A percentile compares a stretch with the other conserved stretches of the same genome.
phyloP scores from a whole-genome alignment of 2,888 invertebrate genomes.

The Zhengitettix transpicula region DNA sequence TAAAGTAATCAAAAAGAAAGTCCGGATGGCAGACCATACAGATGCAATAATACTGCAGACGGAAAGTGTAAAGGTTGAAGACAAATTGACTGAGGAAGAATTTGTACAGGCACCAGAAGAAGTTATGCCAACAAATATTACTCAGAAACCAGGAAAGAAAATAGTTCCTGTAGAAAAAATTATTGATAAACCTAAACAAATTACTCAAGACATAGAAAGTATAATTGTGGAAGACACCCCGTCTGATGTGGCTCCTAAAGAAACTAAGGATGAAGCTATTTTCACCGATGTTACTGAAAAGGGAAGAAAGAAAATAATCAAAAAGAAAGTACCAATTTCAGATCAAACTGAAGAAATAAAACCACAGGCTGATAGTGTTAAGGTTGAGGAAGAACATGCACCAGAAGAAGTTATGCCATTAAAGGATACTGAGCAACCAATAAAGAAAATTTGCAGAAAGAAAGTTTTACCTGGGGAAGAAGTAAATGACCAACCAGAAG shows the following conservation, averaged over 20 bases:
- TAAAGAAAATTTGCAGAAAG: constrained; percentile 6
- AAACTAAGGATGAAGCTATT: constrained; percentile 15
- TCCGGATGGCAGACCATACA: not conserved
- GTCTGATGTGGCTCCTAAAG: not conserved
- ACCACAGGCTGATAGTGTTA: not conserved
- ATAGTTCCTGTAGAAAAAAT: constrained; percentile 18
- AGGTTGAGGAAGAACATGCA: not conserved
- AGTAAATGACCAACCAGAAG: not conserved
- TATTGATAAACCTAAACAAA: constrained; percentile 15
- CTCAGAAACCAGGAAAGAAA: constrained; percentile 15
- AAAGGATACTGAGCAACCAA: constrained; percentile 9
- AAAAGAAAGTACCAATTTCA: not conserved
- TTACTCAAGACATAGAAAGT: constrained; percentile 15
- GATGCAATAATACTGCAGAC: no score
- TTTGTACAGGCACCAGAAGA: not conserved
- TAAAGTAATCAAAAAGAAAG: constrained; percentile 2
- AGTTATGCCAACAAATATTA: not conserved
- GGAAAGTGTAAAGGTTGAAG: no score
- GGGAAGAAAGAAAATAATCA: not conserved
- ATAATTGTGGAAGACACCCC: constrained; percentile 14
- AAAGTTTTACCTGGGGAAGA: constrained; percentile 13
- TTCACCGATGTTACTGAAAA: constrained; percentile 7
- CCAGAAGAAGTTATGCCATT: constrained; percentile 3
- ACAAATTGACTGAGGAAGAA: not conserved
- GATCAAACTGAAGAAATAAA: not conserved